Conservation (phyloP, 2,888 invertebrate genomes). For the Aphelenchoides bicaudatus region DNA sequence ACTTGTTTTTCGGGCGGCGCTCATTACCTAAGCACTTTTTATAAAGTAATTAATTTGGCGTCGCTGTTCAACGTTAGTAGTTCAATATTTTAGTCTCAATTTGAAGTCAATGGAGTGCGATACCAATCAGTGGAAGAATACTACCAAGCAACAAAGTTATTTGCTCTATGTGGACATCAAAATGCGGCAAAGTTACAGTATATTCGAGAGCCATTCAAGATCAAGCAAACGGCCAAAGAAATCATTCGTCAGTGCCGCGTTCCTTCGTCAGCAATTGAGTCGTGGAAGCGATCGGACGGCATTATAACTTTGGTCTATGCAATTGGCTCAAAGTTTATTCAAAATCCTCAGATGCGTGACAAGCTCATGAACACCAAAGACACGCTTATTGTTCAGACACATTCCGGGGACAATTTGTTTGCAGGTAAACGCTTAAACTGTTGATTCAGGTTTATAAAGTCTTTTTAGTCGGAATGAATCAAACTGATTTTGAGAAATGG, state of each 20-base stretch:
- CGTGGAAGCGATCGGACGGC: conserved; percentile 20
- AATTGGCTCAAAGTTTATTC: conserved; percentile 33
- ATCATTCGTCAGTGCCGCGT: conserved; percentile 15
- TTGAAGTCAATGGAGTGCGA: conserved; percentile 40
- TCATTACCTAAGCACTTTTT: conserved; percentile 40
- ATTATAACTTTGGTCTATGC: conserved; percentile 24
- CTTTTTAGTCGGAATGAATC: background rate
- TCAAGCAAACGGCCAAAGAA: conserved; percentile 16
- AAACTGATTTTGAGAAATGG: background rate
- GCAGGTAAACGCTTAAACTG: too few species aligned
- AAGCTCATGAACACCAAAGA: conserved; percentile 31
- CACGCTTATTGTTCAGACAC: conserved; percentile 20
- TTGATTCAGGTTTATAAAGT: too few species aligned
- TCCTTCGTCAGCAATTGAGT: background rate
- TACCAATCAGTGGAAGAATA: conserved; percentile 56
- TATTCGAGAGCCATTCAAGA: conserved; percentile 6
- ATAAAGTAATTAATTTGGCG: conserved; percentile 23
- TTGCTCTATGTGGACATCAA: conserved; percentile 5
- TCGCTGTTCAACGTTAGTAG: conserved; percentile 6
- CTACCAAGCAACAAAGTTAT: conserved; percentile 34
- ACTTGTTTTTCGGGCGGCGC: conserved; percentile 39
- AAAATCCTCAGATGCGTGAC: conserved; percentile 26
- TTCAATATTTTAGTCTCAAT: conserved; percentile 20
- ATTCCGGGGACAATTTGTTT: conserved; percentile 25
- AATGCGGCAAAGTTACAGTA: conserved; percentile 5